Conservation (phyloP, 2,797 vertebrate genomes). For the Centroberyx gerrardi region DNA sequence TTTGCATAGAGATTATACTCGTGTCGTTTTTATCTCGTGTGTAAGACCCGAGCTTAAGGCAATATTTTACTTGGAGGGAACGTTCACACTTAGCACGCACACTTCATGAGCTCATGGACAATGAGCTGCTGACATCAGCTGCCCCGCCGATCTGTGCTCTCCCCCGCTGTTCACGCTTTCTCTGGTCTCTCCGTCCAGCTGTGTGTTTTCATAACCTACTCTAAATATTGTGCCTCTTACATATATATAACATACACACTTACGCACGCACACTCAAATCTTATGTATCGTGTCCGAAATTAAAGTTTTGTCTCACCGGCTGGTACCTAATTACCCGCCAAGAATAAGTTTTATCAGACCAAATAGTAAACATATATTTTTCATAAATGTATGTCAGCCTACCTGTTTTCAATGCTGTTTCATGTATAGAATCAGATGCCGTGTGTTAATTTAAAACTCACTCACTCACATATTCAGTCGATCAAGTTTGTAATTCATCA, state of each 20-base stretch:
- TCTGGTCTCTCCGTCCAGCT: neutral
- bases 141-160: neutral
- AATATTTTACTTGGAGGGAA: conserved; percentile 59
- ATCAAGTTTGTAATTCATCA: too few relatives aligned
- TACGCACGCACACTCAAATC: too few relatives aligned
- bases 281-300: too few relatives aligned
- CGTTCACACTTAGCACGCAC: conserved; percentile 45
- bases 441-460: too few relatives aligned
- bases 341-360: too few relatives aligned
- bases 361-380: too few relatives aligned
- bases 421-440: too few relatives aligned
- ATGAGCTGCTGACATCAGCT: conserved; percentile 26
- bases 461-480: too few relatives aligned
- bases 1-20: conserved; percentile 36
- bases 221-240: neutral
- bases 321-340: too few relatives aligned
- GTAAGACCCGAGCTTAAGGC: conserved; percentile 35
- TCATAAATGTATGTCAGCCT: too few relatives aligned
- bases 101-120: conserved; percentile 1
- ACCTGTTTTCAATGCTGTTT: too few relatives aligned
- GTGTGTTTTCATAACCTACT: conserved; percentile 21
- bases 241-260: conserved; percentile 4
- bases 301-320: too few relatives aligned
- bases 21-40: conserved; percentile 26
- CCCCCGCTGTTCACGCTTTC: neutral